A percentile compares a stretch with the other conserved stretches of the same genome.
These are phyloP conservation scores for Stenopsyche tienmushanensis DNA, from an alignment of 1,140 invertebrate species.

Conservation along the genomic window DNA sequence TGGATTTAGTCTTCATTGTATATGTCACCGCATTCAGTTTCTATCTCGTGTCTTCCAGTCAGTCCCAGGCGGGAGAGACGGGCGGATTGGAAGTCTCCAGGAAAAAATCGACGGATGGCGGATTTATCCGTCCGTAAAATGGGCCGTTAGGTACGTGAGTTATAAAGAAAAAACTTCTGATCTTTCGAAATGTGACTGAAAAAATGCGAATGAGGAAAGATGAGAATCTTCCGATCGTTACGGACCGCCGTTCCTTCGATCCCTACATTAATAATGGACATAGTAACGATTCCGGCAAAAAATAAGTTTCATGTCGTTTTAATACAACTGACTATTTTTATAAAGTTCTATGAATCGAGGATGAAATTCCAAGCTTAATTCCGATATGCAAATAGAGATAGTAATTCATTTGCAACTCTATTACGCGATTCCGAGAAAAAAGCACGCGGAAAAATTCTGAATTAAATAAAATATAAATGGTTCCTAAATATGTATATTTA, in stretches of 20 bases:
- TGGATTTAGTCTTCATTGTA: slow-evolving; percentile 4
- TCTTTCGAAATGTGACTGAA: not conserved
- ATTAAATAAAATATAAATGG: too few relatives aligned
- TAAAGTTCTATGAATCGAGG: too few relatives aligned
- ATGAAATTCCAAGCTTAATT: too few relatives aligned
- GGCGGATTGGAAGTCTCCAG: slow-evolving; percentile 1
- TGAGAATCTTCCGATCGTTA: slow-evolving; percentile 11
- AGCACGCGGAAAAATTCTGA: too few relatives aligned
- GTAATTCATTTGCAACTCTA: too few relatives aligned
- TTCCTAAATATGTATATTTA: too few relatives aligned
- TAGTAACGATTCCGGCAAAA: not conserved
- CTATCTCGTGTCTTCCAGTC: slow-evolving; percentile 10
- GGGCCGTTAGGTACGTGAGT: slow-evolving; percentile 25
- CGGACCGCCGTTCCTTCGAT: slow-evolving; percentile 5
- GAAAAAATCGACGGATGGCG: slow-evolving; percentile 31
- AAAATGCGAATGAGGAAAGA: slow-evolving; percentile 11
- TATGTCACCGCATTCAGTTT: slow-evolving; percentile 6
- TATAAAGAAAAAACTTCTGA: slow-evolving; percentile 23
- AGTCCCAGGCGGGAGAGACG: not conserved
- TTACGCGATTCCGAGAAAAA: too few relatives aligned
- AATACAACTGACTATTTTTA: too few relatives aligned
- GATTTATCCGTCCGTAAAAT: slow-evolving; percentile 29
- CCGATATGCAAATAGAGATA: too few relatives aligned
- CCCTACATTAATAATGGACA: slow-evolving; percentile 18
- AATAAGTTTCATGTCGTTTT: too few relatives aligned